Evolutionary conservation across 2,888 invertebrate species (phyloP), one percentile per base, ranked within the genome.

Genomic region (Teinopalpus imperialis): DNA sequence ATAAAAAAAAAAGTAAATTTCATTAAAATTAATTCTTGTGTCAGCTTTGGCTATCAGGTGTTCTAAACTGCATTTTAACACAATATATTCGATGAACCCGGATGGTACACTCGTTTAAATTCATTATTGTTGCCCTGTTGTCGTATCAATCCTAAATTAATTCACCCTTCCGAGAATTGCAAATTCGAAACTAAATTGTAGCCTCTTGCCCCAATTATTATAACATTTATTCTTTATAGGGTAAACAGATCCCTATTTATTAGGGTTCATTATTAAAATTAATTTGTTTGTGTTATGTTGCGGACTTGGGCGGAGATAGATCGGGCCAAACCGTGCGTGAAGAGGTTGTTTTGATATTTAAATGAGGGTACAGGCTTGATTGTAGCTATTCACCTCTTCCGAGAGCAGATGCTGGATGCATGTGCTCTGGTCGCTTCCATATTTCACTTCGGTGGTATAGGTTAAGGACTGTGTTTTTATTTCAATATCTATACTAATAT

Each of bases 241-340:
- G 80, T 86, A 86, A 85, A 86, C 81, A 82, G 81, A 82, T 74
- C 81, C 78, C 74, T 83, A 80, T 87, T 86, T 86, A 86, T 85
- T 85, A 81, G 79, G 83, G 86, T 83, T 77, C 76, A 87, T 87
- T 87, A 86, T 83, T 75, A 62, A 86, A 86, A 88, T 88, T 86
- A 88, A 88, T 88, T 88, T 88, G 87, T 88, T 87, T 87, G 75
- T 81, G 83, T 83, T 83, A 81, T 81, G 81, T 83, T 81, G 76
- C 59, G 77, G 74, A 69, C 42, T 43, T 55, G 66, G 68, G 58
- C 57, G 59, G 63, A 66, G 66, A 63, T 69, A 63, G 68, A 66
- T 54, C 51, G 68, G 60, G 67, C 57, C 66, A 68, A 77, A 73
- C 74, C 74, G 74, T 67, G 73, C 74, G 75, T 69, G 70, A 75